Conservation (phyloP, 2,113 vertebrate genomes). For the Symphodus melops region DNA sequence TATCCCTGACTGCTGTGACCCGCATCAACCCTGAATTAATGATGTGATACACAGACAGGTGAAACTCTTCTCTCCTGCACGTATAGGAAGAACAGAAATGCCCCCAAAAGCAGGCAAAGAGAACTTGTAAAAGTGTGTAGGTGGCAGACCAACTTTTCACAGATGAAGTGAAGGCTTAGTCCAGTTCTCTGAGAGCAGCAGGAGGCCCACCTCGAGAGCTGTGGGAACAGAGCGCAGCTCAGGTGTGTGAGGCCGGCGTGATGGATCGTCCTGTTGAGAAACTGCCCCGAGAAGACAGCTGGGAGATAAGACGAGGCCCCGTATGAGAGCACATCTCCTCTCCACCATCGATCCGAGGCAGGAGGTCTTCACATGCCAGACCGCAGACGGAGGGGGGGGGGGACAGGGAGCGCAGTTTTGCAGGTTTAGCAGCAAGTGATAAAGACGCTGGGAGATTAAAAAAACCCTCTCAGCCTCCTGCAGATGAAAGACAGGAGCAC, state of each 20-base stretch:
- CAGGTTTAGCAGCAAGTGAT: slow-evolving; percentile 74
- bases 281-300: slow-evolving; percentile 73
- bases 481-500: slow-evolving; percentile 52
- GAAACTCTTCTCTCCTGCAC: too few relatives aligned
- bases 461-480: slow-evolving; percentile 19
- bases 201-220: slow-evolving; percentile 30
- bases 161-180: slow-evolving; percentile 30
- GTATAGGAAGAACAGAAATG: neutral
- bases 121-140: slow-evolving; percentile 19
- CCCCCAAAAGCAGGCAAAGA: neutral
- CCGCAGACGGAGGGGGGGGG: slow-evolving; percentile 56
- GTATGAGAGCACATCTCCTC: slow-evolving; percentile 70
- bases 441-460: slow-evolving; percentile 76
- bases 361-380: slow-evolving; percentile 79
- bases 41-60: too few relatives aligned
- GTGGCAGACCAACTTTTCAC: slow-evolving; percentile 32
- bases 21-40: too few relatives aligned
- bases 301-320: slow-evolving; percentile 76
- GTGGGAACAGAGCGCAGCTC: slow-evolving; percentile 62
- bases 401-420: slow-evolving; percentile 55
- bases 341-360: slow-evolving; percentile 76
- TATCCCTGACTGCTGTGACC: too few relatives aligned
- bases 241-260: slow-evolving; percentile 75
- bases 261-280: slow-evolving; percentile 76
- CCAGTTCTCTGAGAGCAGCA: slow-evolving; percentile 33